phyloP scores from a whole-genome alignment of 2,888 invertebrate genomes.

The Allygus modestus region DNA sequence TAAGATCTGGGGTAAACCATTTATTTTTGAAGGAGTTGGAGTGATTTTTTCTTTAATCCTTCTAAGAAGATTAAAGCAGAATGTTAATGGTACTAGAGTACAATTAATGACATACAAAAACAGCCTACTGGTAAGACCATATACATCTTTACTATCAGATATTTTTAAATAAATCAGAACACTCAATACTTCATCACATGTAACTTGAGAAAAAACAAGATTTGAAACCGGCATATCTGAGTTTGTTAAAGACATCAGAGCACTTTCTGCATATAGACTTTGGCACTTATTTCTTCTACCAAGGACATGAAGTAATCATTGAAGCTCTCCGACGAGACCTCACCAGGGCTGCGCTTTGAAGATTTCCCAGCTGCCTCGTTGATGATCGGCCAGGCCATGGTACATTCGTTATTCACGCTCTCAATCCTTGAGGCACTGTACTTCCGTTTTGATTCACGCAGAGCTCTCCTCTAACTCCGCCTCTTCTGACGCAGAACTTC shows the following conservation, averaged over 20 bases:
- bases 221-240: neutral
- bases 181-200: neutral
- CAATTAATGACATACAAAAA: neutral
- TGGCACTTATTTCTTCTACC: neutral
- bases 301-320: constrained; percentile 7
- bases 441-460: too few relatives aligned
- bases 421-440: too few relatives aligned
- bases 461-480: too few relatives aligned
- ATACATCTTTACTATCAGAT: constrained; percentile 18
- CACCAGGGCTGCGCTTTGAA: neutral
- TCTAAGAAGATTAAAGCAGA: neutral
- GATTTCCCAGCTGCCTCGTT: neutral
- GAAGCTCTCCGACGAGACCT: neutral
- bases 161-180: neutral
- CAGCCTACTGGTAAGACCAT: constrained; percentile 15
- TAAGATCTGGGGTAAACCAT: too few relatives aligned
- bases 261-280: neutral
- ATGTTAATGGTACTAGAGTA: neutral
- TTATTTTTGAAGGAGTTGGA: neutral
- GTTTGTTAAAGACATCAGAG: neutral
- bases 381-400: too few relatives aligned
- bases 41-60: neutral
- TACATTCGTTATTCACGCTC: too few relatives aligned
- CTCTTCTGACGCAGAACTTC: too few relatives aligned
- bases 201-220: neutral